Evolutionary conservation across 2,113 vertebrate genomes (phyloP), one percentile per base, ranked within the genome.

Genomic region (Hypocryptadius cinnamomeus): DNA sequence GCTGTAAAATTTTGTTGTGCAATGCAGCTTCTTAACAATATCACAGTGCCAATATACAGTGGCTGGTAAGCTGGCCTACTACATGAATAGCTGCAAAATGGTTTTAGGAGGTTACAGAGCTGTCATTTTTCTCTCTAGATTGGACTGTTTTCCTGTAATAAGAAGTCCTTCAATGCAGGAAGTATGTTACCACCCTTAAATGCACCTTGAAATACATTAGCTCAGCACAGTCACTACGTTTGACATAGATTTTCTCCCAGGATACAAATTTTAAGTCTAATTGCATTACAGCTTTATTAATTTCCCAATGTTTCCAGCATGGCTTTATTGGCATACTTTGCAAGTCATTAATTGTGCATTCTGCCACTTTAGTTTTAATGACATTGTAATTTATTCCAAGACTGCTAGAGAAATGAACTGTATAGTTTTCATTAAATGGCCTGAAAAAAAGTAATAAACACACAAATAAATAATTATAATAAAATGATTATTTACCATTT

Each of bases 271-370:
- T 59, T 19, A 89, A 24, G 47, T 83, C 45, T 64, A 94, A 84
- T 30, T 54, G 44, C 8, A 71, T 70, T 88, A 79, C 9, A 76
- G 51, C 66, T 90, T 85, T 93, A 94, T 94, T 87, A 88, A 92
- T 94, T 63, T 86, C 28, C 19, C 13, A 69, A 24, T 73, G 16
- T 90, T 96, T 93, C 33, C 65, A 78, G 73, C 39, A 53, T 30
- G 33, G 14, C 87, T 96, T 96, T 96, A 87, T 78, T 92, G 93
- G 83, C 78, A 94, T 89, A 76, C 31, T 96, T 96, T 88, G 73
- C 85, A 97, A 97, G 76, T 76, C 71, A 95, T 96, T 97, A 96
- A 90, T 96, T 95, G 50, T 93, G 66, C 39, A 95, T 95, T 93
- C 93, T 96, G 94, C 44, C 93, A 94, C 56, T 93, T 79, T 80